phyloP scores from a whole-genome alignment of 2,888 invertebrate genomes.

The Cheilosia urbana region DNA sequence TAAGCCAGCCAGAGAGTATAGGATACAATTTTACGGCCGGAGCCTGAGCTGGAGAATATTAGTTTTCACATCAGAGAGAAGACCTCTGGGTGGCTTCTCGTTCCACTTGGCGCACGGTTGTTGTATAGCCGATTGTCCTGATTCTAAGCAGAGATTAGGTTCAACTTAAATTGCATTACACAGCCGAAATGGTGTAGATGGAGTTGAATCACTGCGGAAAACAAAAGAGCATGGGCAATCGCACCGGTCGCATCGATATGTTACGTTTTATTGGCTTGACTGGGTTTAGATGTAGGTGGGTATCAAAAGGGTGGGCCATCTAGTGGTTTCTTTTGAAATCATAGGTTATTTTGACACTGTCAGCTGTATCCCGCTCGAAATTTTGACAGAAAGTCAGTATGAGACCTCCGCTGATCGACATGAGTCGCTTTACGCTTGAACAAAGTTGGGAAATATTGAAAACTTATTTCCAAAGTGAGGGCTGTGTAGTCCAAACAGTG shows the following conservation, averaged over 20 bases:
- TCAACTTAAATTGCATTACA: conserved; percentile 58
- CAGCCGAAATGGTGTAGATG: conserved; percentile 17
- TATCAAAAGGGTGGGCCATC: too few relatives aligned
- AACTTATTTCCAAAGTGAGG: too few relatives aligned
- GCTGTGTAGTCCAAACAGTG: too few relatives aligned
- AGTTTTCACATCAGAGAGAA: conserved; percentile 45
- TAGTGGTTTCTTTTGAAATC: too few relatives aligned
- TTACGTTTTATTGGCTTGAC: conserved; percentile 56
- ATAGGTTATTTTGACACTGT: too few relatives aligned
- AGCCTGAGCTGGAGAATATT: conserved; percentile 27
- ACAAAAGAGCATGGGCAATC: conserved; percentile 15
- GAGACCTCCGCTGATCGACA: too few relatives aligned
- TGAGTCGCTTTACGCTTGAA: too few relatives aligned
- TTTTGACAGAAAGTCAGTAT: too few relatives aligned
- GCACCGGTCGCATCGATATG: conserved; percentile 39
- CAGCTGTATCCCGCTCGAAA: too few relatives aligned
- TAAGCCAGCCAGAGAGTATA: conserved; percentile 50
- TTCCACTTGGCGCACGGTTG: conserved; percentile 66
- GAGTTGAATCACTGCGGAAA: background rate
- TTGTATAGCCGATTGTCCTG: conserved; percentile 61
- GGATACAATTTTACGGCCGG: conserved; percentile 23
- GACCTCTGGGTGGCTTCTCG: conserved; percentile 72
- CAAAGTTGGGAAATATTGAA: too few relatives aligned
- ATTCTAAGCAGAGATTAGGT: conserved; percentile 63
- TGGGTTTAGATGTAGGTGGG: background rate